Evolutionary conservation across 2,888 invertebrate genomes (phyloP).

Genomic region (Stegophylla sp.): DNA sequence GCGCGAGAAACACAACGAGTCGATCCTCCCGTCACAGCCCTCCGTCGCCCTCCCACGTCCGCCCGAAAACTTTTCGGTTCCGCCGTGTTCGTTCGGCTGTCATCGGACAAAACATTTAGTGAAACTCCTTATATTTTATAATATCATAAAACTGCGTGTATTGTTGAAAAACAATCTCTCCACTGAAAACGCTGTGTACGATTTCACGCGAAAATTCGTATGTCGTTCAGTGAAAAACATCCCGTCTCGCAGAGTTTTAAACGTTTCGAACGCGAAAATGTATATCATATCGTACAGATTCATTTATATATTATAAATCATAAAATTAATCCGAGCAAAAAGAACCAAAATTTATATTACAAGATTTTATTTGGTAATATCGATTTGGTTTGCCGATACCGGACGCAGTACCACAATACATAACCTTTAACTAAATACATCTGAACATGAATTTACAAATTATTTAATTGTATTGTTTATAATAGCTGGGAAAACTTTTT

Average conservation of each 20-base stretch:
- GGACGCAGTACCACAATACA: no score
- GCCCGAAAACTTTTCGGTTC: conserved; percentile 45
- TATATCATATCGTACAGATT: neutral
- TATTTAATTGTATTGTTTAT: no score
- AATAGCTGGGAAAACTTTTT: no score
- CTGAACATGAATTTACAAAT: no score
- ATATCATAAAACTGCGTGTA: conserved; percentile 15
- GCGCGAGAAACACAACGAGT: conserved; percentile 14
- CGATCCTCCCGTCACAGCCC: conserved; percentile 6
- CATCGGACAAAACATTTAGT: conserved; percentile 42
- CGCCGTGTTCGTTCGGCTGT: conserved; percentile 27
- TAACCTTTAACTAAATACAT: no score
- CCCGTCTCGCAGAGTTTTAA: neutral
- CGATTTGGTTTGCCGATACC: no score
- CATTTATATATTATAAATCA: no score
- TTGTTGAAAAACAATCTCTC: conserved; percentile 28
- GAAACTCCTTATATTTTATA: conserved; percentile 27
- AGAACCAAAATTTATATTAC: no score
- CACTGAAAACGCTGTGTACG: neutral
- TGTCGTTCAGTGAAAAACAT: neutral
- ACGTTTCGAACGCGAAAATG: neutral
- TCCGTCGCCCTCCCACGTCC: neutral
- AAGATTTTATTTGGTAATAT: no score
- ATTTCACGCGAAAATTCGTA: neutral
- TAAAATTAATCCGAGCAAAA: no score